Conservation (phyloP, 2,888 invertebrate species). For the Lasioglossum vierecki region DNA sequence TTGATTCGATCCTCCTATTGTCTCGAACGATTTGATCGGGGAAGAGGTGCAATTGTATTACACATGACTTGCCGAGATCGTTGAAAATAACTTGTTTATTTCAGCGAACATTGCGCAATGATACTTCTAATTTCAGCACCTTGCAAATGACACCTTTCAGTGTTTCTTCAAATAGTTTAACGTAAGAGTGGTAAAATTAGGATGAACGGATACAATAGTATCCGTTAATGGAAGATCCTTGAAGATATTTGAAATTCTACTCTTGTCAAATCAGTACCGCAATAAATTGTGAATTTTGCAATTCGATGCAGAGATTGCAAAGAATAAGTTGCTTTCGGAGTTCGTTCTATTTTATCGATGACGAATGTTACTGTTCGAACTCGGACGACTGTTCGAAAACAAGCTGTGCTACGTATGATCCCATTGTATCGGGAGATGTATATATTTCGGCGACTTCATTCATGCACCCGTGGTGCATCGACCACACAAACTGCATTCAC, state of each 20-base stretch:
- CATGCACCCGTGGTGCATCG: slow-evolving; percentile 44
- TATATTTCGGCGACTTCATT: slow-evolving; percentile 33
- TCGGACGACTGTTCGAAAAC: slow-evolving; percentile 30
- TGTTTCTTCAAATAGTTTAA: not conserved
- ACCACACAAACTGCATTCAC: slow-evolving; percentile 23
- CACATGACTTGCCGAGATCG: too few relatives aligned
- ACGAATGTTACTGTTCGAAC: slow-evolving; percentile 1
- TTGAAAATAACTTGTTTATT: not conserved
- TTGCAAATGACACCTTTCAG: not conserved
- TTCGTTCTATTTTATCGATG: not conserved
- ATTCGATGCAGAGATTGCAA: not conserved
- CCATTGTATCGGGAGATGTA: slow-evolving; percentile 2
- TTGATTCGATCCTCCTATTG: slow-evolving; percentile 5
- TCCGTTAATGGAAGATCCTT: not conserved
- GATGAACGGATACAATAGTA: not conserved
- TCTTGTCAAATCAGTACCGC: not conserved
- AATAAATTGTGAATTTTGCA: not conserved
- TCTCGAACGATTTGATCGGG: not conserved
- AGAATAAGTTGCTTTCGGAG: not conserved
- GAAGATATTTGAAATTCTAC: not conserved
- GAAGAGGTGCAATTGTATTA: not conserved
- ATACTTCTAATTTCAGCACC: not conserved
- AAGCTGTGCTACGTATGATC: slow-evolving; percentile 1
- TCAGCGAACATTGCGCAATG: not conserved
- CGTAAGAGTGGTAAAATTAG: not conserved